Conservation (phyloP, 2,888 invertebrate genomes). For the Acrobasis suavella region DNA sequence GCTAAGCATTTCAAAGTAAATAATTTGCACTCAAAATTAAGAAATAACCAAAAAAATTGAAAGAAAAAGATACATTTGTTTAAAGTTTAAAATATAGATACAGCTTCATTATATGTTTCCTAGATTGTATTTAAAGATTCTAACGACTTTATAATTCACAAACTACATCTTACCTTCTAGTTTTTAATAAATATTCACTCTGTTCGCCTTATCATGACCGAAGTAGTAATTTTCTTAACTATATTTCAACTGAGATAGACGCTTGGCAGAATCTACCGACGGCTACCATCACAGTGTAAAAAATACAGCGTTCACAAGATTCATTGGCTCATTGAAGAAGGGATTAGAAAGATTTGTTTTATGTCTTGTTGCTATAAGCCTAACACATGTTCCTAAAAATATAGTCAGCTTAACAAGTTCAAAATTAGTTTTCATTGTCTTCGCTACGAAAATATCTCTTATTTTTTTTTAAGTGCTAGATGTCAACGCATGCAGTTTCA, state of each 20-base stretch:
- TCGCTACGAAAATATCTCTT: neutral
- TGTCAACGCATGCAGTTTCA: too few species aligned
- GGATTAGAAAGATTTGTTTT: neutral
- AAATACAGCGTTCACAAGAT: constrained; percentile 3
- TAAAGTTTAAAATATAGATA: neutral
- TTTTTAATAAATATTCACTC: constrained; percentile 9
- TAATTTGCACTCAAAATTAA: too few species aligned
- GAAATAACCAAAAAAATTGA: too few species aligned
- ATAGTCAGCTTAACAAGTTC: neutral
- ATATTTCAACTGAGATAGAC: constrained; percentile 47
- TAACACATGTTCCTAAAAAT: neutral
- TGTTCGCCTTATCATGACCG: constrained; percentile 33
- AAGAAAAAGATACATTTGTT: too few species aligned
- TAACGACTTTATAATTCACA: constrained; percentile 2
- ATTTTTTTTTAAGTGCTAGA: too few species aligned
- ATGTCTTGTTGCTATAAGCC: neutral
- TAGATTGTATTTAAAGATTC: neutral
- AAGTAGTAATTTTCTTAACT: constrained; percentile 38
- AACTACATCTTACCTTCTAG: constrained; percentile 8
- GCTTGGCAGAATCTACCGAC: constrained; percentile 42
- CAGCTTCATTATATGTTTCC: neutral
- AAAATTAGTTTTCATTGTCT: neutral
- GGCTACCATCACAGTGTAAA: constrained; percentile 18
- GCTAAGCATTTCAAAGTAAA: too few species aligned
- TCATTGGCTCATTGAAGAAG: neutral